Percentiles rank a stretch among this genome's conserved stretches.
Evolutionary conservation across 2,113 vertebrate species (phyloP).

Genomic region (Riparia riparia): DNA sequence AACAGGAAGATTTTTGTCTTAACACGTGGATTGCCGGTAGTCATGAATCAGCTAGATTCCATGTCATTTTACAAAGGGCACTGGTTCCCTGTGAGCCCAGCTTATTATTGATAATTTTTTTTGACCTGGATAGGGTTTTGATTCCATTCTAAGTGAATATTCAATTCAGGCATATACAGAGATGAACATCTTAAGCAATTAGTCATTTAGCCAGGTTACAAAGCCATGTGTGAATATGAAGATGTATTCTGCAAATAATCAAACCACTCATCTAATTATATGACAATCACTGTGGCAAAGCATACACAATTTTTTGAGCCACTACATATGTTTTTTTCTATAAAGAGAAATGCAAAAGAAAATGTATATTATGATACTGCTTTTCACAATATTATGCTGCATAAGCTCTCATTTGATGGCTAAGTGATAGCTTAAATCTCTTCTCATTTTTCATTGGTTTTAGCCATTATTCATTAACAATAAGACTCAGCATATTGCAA

Average conservation of each 20-base stretch:
- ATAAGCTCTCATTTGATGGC: background rate
- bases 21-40: background rate
- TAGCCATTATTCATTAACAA: background rate
- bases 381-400: background rate
- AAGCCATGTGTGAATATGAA: conserved; percentile 22
- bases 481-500: background rate
- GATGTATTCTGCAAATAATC: conserved; percentile 5
- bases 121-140: background rate
- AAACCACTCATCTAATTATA: conserved; percentile 63
- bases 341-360: conserved; percentile 40
- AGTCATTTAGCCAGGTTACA: conserved; percentile 13
- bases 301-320: conserved; percentile 64
- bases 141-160: background rate
- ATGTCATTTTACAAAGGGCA: background rate
- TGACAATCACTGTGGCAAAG: conserved; percentile 67
- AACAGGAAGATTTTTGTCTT: background rate
- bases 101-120: background rate
- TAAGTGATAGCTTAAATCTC: background rate
- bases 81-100: background rate
- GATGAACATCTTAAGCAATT: background rate
- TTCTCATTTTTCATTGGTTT: background rate
- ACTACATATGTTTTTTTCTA: conserved; percentile 41
- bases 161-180: background rate
- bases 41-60: background rate
- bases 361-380: background rate